Evolutionary conservation across 2,888 invertebrate genomes (phyloP), one percentile per base, ranked within the genome.

Genomic region (Camptogramma bilineatum): DNA sequence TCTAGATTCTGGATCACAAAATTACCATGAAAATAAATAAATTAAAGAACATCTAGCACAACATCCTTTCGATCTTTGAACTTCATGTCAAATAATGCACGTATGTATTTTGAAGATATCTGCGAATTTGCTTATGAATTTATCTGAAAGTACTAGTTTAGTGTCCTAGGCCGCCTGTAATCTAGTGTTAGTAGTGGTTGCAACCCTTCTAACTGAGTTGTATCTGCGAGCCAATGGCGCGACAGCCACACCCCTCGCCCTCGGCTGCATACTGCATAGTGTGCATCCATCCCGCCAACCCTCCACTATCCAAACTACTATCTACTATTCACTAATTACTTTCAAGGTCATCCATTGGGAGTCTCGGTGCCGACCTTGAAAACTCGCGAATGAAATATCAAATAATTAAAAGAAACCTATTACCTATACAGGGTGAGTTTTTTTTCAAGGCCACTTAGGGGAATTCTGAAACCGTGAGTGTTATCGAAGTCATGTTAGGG

Each of bases 161-260:
- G 17, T 21, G 44, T 54, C 52, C 31, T 19, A 52, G 52, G 46
- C 19, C 31, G 21, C 3, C 31, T 2, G 21, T 47, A n/a, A 47
- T 57, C 42, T 61, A 53, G 46, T 34, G 42, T 28, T 44, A 28
- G 28, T 16, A 42, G 52, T 65, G 48, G 69, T 69, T 46, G 68
- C 68, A 70, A 70, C 70, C 73, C 69, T 68, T 69, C 55, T 64
- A 62, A 61, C 47, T 68, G 61, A 70, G 67, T 47, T 53, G 52
- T 55, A 42, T 46, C 63, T 67, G 66, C 68, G 72, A 64, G 69
- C 83, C 83, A 84, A 84, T 84, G 52, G 78, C 77, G 64, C 56
- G 72, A 4, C 72, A 75, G 80, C 81, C 83, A 83, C 81, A 74
- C 82, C 82, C 80, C 79, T 71, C 62, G 52, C 69, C n/a, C n/a